Evolutionary conservation across 92 coral and sea anemone species (phyloP).

Genomic region (Ricordea florida): DNA sequence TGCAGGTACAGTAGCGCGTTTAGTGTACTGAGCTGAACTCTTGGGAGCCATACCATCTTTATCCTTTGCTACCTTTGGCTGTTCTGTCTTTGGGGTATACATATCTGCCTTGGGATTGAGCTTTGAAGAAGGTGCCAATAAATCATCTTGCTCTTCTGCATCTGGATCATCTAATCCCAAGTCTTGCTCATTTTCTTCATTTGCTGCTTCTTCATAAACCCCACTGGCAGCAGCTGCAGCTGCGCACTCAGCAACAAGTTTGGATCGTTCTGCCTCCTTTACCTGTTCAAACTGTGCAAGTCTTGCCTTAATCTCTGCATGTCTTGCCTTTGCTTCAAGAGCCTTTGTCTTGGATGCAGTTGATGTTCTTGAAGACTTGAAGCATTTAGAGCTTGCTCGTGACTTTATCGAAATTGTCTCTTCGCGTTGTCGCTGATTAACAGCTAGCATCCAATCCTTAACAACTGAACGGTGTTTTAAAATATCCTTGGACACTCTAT

Average conservation of each 20-base stretch:
- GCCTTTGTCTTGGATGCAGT: conserved; percentile 18
- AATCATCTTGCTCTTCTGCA: no score
- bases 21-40: conserved; percentile 9
- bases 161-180: no score
- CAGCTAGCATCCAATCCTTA: conserved; percentile 17
- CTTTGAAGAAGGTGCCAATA: no score
- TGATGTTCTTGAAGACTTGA: conserved; percentile 2
- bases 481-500: background rate
- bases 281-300: background rate
- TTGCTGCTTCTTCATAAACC: conserved; percentile 25
- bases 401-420: no score
- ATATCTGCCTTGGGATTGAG: no score
- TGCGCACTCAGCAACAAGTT: no score
- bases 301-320: no score
- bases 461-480: background rate
- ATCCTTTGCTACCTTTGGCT: no score
- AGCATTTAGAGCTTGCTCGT: conserved; percentile 4
- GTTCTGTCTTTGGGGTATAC: no score
- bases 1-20: no score
- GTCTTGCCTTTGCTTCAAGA: conserved; percentile 39
- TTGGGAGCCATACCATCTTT: no score
- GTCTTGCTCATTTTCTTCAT: conserved; percentile 26
- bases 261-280: no score
- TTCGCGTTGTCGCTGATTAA: conserved; percentile 1
- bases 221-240: conserved; percentile 28